Evolutionary conservation across 1,140 invertebrate species (phyloP).

Genomic region (Oryzaephilus surinamensis): DNA sequence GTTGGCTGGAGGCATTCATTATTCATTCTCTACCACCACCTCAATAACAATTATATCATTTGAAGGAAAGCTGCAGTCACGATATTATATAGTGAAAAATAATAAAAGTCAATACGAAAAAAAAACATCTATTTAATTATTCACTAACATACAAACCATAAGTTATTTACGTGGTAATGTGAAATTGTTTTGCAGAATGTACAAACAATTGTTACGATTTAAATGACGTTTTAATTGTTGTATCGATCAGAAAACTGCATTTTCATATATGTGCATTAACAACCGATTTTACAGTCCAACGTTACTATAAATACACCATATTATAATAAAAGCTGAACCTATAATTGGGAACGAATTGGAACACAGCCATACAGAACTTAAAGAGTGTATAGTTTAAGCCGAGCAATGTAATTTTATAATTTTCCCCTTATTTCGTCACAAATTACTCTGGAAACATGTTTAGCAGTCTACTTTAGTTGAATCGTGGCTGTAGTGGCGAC

Average conservation of each 20-base stretch:
- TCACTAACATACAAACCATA: no score
- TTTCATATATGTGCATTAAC: no score
- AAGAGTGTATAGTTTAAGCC: conserved; percentile 33
- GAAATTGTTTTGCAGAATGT: not conserved
- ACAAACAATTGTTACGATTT: no score
- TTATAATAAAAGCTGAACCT: not conserved
- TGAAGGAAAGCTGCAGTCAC: no score
- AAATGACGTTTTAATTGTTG: not conserved
- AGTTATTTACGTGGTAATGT: not conserved
- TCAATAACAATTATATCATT: no score
- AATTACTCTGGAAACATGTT: conserved; percentile 36
- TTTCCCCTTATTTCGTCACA: conserved; percentile 40
- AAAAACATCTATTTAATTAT: no score
- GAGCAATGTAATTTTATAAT: conserved; percentile 40
- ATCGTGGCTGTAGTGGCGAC: conserved; percentile 23
- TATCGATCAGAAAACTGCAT: no score
- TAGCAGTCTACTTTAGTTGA: conserved; percentile 34
- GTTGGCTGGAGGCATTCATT: no score
- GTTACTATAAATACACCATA: not conserved
- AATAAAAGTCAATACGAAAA: no score
- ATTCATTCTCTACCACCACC: no score
- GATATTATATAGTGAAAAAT: no score
- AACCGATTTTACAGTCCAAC: not conserved
- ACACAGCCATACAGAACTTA: conserved; percentile 28
- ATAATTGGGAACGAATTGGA: conserved; percentile 12